Percentiles rank a stretch among this genome's conserved stretches.
phyloP scores from a whole-genome alignment of 2,797 vertebrate genomes.

The Anableps anableps region DNA sequence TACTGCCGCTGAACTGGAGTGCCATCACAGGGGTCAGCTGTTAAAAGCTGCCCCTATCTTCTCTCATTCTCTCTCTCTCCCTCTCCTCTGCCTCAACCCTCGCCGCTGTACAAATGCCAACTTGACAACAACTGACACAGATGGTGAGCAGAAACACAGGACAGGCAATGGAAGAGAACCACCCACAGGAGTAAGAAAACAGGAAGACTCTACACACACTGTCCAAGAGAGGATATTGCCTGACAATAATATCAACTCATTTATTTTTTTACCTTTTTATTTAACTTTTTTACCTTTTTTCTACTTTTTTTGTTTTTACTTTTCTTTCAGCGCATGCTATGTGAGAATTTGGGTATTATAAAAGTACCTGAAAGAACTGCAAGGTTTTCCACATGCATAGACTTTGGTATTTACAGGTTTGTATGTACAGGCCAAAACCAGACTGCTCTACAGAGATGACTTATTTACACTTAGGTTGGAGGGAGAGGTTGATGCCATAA shows the following conservation, averaged over 20 bases:
- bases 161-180: conserved; percentile 80
- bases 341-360: conserved; percentile 90
- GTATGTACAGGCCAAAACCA: conserved; percentile 81
- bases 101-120: conserved; percentile 76
- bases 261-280: conserved; percentile 73
- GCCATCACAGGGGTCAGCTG: conserved; percentile 66
- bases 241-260: conserved; percentile 73
- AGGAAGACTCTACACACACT: conserved; percentile 79
- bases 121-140: conserved; percentile 77
- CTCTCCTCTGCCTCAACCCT: conserved; percentile 82
- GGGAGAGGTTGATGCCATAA: conserved; percentile 66
- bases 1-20: conserved; percentile 57
- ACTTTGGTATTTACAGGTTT: conserved; percentile 89
- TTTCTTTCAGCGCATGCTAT: conserved; percentile 87
- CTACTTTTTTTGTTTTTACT: conserved; percentile 66
- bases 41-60: conserved; percentile 43
- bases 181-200: conserved; percentile 81
- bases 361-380: conserved; percentile 98
- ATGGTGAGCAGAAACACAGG: conserved; percentile 80
- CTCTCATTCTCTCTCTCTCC: conserved; percentile 55
- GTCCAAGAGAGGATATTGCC: conserved; percentile 75
- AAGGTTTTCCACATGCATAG: conserved; percentile 96
- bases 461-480: conserved; percentile 77
- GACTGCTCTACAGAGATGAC: conserved; percentile 79
- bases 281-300: conserved; percentile 66